Percentiles rank a stretch among this genome's conserved stretches.
phyloP scores from a whole-genome alignment of 2,888 invertebrate species.

The Drosophila mercatorum region DNA sequence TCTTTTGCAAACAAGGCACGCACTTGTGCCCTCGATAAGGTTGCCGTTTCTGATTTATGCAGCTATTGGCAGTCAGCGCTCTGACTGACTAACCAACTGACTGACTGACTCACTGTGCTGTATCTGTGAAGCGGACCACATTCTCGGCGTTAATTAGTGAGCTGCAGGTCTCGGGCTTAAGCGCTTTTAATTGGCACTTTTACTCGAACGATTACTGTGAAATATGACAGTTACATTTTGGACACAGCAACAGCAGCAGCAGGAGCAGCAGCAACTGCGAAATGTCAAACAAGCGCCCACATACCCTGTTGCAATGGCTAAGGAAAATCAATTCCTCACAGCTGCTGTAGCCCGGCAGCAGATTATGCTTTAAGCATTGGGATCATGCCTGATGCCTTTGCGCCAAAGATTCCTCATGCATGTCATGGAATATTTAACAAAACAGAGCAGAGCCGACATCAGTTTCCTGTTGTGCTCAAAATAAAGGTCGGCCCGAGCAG shows the following conservation, averaged over 20 bases:
- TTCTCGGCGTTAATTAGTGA: constrained; percentile 66
- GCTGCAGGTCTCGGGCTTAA: constrained; percentile 48
- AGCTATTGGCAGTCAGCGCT: constrained; percentile 42
- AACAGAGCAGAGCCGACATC: constrained; percentile 46
- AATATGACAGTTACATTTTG: constrained; percentile 63
- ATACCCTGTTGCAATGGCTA: constrained; percentile 24
- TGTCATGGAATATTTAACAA: constrained; percentile 62
- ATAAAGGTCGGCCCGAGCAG: constrained; percentile 20
- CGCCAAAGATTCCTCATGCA: constrained; percentile 51
- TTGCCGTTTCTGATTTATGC: constrained; percentile 67
- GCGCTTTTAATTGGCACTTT: constrained; percentile 73
- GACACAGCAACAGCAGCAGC: background rate
- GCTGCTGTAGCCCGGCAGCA: constrained; percentile 31
- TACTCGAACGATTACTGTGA: constrained; percentile 62
- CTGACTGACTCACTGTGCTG: constrained; percentile 12
- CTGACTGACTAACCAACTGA: constrained; percentile 47
- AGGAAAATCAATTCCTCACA: constrained; percentile 40
- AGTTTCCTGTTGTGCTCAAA: constrained; percentile 54
- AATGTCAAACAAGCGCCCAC: constrained; percentile 48
- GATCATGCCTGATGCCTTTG: constrained; percentile 29
- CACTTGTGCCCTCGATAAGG: constrained; percentile 75
- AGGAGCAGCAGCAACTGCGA: constrained; percentile 1
- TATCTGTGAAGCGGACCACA: constrained; percentile 33
- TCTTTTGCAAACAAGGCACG: constrained; percentile 69
- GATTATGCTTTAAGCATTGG: constrained; percentile 39